A percentile compares a stretch with the other conserved stretches of the same genome.
These are phyloP conservation scores for Aphis craccivora DNA, from an alignment of 1,140 invertebrate species.

Conservation along the genomic window DNA sequence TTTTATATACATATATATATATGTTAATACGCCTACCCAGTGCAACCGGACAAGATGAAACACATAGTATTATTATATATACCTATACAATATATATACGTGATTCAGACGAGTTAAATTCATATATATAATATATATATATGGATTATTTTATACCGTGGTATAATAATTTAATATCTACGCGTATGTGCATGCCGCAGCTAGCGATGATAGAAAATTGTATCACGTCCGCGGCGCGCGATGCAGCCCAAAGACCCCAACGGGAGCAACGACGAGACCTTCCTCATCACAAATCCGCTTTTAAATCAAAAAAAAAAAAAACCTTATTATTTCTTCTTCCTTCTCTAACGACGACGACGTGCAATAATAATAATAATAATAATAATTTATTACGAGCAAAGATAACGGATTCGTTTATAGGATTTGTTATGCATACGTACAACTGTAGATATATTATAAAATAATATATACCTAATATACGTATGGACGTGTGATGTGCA, in stretches of 20 bases:
- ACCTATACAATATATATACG: background rate
- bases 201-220: slow-evolving; percentile 23
- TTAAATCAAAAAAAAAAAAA: slow-evolving; percentile 5
- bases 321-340: background rate
- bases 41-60: background rate
- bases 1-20: background rate
- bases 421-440: background rate
- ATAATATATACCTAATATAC: background rate
- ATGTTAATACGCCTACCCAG: background rate
- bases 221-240: slow-evolving; percentile 13
- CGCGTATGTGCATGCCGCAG: background rate
- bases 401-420: background rate
- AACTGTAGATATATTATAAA: no score
- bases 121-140: background rate
- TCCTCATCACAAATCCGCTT: background rate
- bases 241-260: background rate
- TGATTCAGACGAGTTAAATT: background rate
- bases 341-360: background rate
- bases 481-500: background rate
- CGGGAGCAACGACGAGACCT: background rate
- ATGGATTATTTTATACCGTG: background rate
- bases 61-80: background rate
- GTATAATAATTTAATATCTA: background rate
- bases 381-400: background rate
- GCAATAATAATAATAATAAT: slow-evolving; percentile 12